phyloP scores from a whole-genome alignment of 2,113 vertebrate species.

The Leucopsar rothschildi region DNA sequence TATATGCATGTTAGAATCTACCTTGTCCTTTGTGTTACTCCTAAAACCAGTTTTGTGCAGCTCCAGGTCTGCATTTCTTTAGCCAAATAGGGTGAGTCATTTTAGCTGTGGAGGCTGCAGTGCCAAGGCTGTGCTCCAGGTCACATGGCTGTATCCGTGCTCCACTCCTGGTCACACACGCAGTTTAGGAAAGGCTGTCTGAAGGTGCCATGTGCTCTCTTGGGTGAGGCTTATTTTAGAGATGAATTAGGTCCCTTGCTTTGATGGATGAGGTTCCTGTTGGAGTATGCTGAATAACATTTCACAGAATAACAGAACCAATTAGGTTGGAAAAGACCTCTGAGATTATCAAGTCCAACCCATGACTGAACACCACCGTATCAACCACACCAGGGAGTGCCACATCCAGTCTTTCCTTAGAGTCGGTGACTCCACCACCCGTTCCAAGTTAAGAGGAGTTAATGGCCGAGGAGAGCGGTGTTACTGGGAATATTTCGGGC shows the following conservation, averaged over 20 bases:
- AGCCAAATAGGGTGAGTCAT: fast-evolving
- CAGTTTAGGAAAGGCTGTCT: background rate
- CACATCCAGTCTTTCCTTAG: background rate
- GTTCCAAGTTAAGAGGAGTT: background rate
- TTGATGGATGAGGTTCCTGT: background rate
- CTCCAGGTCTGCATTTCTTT: background rate
- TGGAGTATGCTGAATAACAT: no score
- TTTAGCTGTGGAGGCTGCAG: background rate
- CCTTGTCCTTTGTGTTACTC: background rate
- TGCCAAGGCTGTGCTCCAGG: background rate
- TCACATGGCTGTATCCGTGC: fast-evolving
- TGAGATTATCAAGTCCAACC: background rate
- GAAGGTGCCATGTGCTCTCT: fast-evolving
- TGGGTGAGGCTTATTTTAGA: background rate
- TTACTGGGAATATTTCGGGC: fast-evolving
- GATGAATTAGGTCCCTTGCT: background rate
- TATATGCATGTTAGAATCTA: no score
- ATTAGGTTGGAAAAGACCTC: background rate
- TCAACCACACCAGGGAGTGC: background rate
- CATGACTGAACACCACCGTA: no score
- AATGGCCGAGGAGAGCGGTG: fast-evolving
- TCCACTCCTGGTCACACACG: background rate
- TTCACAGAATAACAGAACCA: background rate
- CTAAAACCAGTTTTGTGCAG: background rate
- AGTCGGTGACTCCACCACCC: background rate